Conservation (phyloP, 1,140 invertebrate genomes). For the Panulirus ornatus region DNA sequence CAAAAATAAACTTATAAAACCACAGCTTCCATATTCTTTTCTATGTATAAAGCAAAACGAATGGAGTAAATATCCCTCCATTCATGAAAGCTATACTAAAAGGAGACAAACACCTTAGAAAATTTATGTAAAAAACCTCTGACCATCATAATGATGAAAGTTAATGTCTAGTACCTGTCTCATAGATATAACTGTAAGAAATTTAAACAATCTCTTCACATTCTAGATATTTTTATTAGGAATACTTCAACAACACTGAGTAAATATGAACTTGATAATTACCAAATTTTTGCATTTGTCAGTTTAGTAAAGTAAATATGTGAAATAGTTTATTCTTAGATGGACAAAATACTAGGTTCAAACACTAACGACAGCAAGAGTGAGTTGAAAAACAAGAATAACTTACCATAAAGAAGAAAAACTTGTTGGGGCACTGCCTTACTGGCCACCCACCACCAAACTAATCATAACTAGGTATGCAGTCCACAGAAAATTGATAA, state of each 20-base stretch:
- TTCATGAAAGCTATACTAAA: no score
- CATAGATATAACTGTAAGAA: no score
- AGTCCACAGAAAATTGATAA: background rate
- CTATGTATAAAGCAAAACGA: no score
- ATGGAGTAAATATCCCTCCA: no score
- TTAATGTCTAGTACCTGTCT: no score
- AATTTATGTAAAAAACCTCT: no score
- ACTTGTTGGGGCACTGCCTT: background rate
- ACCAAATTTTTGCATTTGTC: background rate
- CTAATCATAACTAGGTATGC: background rate
- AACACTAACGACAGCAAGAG: background rate
- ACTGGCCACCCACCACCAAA: background rate
- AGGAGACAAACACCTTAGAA: no score
- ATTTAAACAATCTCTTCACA: background rate
- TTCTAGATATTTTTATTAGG: background rate
- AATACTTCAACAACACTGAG: background rate
- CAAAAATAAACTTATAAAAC: no score
- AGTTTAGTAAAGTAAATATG: background rate
- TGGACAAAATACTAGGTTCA: constrained; percentile 3
- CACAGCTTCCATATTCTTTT: no score
- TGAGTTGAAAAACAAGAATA: background rate
- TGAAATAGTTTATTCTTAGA: background rate
- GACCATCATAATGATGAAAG: no score
- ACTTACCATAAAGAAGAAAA: background rate
- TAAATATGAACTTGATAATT: background rate